phyloP scores from a whole-genome alignment of 2,888 invertebrate genomes.

The Xylocampa areola region DNA sequence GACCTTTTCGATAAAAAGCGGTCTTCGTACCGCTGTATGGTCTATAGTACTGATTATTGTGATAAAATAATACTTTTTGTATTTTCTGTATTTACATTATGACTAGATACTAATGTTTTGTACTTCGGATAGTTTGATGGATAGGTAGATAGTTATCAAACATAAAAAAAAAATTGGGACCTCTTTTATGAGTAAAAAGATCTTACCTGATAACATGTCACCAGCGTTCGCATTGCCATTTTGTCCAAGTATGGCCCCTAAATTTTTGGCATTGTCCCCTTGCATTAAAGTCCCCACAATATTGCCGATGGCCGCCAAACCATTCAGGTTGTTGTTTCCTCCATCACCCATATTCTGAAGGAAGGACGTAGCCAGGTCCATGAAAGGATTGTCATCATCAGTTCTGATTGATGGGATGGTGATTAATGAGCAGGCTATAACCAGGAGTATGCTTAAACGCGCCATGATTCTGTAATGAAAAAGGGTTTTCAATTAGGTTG shows the following conservation, averaged over 20 bases:
- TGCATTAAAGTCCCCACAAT: conserved; percentile 92
- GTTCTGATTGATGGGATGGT: conserved; percentile 73
- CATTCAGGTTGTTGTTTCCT: conserved; percentile 73
- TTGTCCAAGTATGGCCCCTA: conserved; percentile 80
- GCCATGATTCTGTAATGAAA: conserved; percentile 71
- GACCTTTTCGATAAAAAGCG: no score
- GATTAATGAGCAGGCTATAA: conserved; percentile 67
- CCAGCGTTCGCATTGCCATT: conserved; percentile 76
- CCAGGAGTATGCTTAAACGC: conserved; percentile 64
- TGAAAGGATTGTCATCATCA: conserved; percentile 89
- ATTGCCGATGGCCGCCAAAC: conserved; percentile 90
- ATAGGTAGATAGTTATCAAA: no score
- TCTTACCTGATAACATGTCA: conserved; percentile 85
- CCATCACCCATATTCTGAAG: conserved; percentile 90
- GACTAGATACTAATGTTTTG: no score
- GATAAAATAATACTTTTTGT: no score
- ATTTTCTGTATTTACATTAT: no score
- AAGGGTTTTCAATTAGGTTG: conserved; percentile 1
- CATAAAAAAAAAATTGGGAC: no score
- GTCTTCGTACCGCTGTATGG: no score
- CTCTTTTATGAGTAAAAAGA: no score
- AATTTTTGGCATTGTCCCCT: conserved; percentile 91
- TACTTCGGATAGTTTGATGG: no score
- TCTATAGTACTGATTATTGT: no score
- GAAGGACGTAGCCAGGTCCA: conserved; percentile 92